A percentile compares a stretch with the other conserved stretches of the same genome.
Conservation (phyloP, 1,140 invertebrate species). For the Drosophila watanabei region DNA sequence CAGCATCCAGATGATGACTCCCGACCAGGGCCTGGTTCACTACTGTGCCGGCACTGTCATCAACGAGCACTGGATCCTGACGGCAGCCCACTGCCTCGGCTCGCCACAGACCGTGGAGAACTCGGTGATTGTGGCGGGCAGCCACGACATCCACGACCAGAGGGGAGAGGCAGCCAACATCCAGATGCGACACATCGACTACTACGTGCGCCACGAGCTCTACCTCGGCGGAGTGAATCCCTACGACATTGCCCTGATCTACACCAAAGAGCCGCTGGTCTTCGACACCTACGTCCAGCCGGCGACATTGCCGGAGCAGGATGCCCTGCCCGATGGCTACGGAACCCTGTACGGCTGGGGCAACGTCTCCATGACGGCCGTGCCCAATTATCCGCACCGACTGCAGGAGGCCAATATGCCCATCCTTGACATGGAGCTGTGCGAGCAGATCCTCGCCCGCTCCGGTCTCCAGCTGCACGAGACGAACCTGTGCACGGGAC, state of each 20-base stretch:
- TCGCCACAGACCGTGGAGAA: constrained; percentile 68
- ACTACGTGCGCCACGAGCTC: constrained; percentile 74
- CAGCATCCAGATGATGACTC: constrained; percentile 79
- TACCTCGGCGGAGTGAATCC: constrained; percentile 85
- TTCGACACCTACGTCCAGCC: constrained; percentile 85
- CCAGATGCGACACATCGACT: constrained; percentile 76
- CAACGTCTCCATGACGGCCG: constrained; percentile 85
- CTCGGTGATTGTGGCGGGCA: constrained; percentile 79
- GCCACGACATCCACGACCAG: constrained; percentile 72
- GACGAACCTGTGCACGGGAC: constrained; percentile 87
- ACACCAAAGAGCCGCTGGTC: constrained; percentile 82
- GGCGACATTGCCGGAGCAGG: constrained; percentile 85
- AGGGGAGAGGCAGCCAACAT: constrained; percentile 58
- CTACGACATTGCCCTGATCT: constrained; percentile 87
- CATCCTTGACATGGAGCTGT: constrained; percentile 84
- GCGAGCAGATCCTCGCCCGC: constrained; percentile 71
- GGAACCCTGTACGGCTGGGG: constrained; percentile 86
- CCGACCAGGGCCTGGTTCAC: constrained; percentile 73
- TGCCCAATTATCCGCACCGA: constrained; percentile 83
- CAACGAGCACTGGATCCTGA: constrained; percentile 83
- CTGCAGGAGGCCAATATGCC: constrained; percentile 86
- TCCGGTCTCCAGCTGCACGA: constrained; percentile 82
- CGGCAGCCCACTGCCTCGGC: constrained; percentile 80
- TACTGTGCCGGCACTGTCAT: constrained; percentile 83
- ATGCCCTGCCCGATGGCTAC: constrained; percentile 85